Base-by-base conservation (phyloP, 2,113 vertebrate genomes). In the Brienomyrus longianalis region DNA sequence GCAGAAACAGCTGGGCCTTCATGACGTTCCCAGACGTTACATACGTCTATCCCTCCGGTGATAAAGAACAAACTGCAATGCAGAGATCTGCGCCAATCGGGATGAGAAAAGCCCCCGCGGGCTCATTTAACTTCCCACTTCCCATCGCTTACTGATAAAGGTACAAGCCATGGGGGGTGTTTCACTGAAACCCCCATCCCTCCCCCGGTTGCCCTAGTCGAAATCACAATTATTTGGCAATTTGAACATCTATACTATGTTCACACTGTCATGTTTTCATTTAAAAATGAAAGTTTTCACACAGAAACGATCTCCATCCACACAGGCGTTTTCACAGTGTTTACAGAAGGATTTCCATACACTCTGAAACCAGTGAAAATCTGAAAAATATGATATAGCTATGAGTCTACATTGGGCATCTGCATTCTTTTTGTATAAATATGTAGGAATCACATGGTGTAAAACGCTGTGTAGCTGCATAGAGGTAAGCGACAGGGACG, bases 1-100 rank as follows among this genome's bases (percentile, higher is more conserved):
- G 93, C 91, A 90, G 90, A 43, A 91, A 93, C 11, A 90, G 91
- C 89, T 89, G 23, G 85, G 80, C 87, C 86, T 83, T 47, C 56
- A 66, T 83, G 35, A 54, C 6, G 39, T 87, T 59, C 88, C 88
- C 88, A 51, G 21, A 62, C 27, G 39, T 51, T 7, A 39, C 15
- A 35, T 70, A 70, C 5, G 31, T 83, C 70, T 11, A 27, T 80
- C 74, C 15, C 47, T 50, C 19, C 19, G 39, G 17, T 48, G 51
- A 51, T 54, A 6, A 52, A 48, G n/a, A 35, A 31, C 43, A 21
- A 51, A 51, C 13, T 48, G 39, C 83, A 23, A 48, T 1, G 3
- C 45, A 74, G 31, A 31, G 45, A 43, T 48, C 21, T n/a, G n/a
- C 3, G 3, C 23, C 23, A 19, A 50, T 47, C 23, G 13, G 21